Percentiles rank a stretch among this genome's conserved stretches.
These are phyloP conservation scores for Zapornia atra DNA, from an alignment of 2,113 vertebrate species.

Conservation along the genomic window DNA sequence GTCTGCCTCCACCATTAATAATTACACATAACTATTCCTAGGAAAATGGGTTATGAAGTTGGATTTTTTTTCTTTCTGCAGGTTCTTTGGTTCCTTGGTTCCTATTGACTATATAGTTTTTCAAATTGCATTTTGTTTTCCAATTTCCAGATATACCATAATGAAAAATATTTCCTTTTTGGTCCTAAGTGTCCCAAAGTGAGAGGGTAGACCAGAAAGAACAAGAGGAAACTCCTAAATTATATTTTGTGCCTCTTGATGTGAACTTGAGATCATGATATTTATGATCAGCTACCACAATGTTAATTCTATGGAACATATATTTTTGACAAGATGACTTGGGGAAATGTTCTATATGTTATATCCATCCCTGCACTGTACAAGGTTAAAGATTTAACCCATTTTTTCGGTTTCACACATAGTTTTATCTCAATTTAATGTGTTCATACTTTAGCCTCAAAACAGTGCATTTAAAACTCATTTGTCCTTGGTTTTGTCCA, in stretches of 20 bases:
- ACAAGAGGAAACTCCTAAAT: not conserved
- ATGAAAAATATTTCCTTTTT: not conserved
- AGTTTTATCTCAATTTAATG: not conserved
- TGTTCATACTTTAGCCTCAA: not conserved
- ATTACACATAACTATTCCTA: not conserved
- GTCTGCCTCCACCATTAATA: not conserved
- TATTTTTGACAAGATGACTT: not conserved
- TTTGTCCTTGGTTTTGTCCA: not conserved
- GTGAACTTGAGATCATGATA: not conserved
- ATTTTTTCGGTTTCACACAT: not conserved
- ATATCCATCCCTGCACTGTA: not conserved
- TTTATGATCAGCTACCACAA: not conserved
- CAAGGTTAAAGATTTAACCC: not conserved
- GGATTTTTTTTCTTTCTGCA: accelerated
- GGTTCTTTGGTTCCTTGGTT: not conserved
- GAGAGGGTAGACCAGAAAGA: not conserved
- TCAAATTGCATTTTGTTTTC: not conserved
- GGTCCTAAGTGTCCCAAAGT: not conserved
- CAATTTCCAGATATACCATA: not conserved
- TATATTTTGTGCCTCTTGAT: not conserved
- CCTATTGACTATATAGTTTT: not conserved
- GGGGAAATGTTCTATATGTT: not conserved
- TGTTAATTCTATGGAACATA: not conserved
- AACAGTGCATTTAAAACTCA: not conserved
- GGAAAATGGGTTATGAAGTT: not conserved